These are phyloP conservation scores for Podarcis lilfordi DNA, from an alignment of 2,797 vertebrate genomes.

Conservation along the genomic window DNA sequence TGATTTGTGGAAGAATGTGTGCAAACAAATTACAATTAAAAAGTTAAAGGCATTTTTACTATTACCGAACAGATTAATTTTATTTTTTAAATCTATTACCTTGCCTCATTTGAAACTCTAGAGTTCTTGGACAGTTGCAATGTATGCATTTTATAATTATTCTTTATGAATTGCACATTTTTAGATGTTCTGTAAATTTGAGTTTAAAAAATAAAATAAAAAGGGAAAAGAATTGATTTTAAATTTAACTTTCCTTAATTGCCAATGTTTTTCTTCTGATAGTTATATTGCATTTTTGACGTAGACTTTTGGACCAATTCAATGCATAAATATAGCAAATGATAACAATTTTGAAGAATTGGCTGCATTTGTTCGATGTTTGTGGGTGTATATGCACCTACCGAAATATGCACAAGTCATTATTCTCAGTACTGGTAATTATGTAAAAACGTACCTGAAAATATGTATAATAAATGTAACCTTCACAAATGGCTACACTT, in stretches of 20 bases:
- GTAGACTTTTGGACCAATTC: constrained; percentile 49
- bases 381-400: neutral
- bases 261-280: constrained; percentile 47
- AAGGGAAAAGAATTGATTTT: constrained; percentile 28
- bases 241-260: constrained; percentile 46
- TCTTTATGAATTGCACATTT: constrained; percentile 62
- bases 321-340: neutral
- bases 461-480: constrained; percentile 62
- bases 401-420: neutral
- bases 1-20: constrained; percentile 54
- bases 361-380: neutral
- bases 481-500: constrained; percentile 74
- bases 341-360: neutral
- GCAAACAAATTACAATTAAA: constrained; percentile 37
- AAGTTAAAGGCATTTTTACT: constrained; percentile 59
- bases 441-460: constrained; percentile 49
- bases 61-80: constrained; percentile 57
- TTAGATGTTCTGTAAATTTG: constrained; percentile 41
- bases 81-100: constrained; percentile 61
- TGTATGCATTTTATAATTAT: constrained; percentile 66
- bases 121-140: constrained; percentile 74
- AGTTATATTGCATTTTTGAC: constrained; percentile 46
- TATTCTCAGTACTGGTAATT: neutral
- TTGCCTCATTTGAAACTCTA: constrained; percentile 62
- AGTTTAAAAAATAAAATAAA: constrained; percentile 54